These are phyloP conservation scores for Bombylius discolor DNA, from an alignment of 2,888 invertebrate genomes.

Conservation along the genomic window DNA sequence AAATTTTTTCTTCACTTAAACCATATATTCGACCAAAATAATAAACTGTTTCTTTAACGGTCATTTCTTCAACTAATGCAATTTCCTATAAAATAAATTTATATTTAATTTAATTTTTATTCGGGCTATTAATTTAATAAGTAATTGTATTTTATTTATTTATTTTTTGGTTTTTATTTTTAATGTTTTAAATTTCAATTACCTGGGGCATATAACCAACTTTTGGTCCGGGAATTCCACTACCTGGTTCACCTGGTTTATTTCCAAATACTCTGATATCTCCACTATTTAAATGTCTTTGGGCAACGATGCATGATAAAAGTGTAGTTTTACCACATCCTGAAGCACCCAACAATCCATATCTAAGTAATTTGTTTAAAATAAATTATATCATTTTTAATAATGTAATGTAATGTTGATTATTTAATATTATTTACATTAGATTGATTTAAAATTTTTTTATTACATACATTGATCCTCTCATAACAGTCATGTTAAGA, in stretches of 20 bases:
- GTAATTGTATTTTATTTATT: neutral
- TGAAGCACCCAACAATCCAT: conserved; percentile 77
- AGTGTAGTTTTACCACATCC: conserved; percentile 87
- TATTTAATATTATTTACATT: neutral
- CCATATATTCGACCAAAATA: conserved; percentile 82
- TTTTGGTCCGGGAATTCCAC: conserved; percentile 53
- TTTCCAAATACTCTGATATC: conserved; percentile 62
- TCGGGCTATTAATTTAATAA: neutral
- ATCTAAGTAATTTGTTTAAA: conserved; percentile 38
- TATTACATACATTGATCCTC: conserved; percentile 62
- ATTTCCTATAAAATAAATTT: conserved; percentile 46
- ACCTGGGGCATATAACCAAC: conserved; percentile 84
- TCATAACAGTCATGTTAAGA: conserved; percentile 59
- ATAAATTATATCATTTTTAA: neutral
- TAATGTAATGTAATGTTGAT: neutral
- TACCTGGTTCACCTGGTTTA: conserved; percentile 51
- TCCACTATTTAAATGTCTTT: conserved; percentile 58
- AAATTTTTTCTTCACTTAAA: conserved; percentile 49
- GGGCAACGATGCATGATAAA: conserved; percentile 70
- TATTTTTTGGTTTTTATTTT: too few relatives aligned
- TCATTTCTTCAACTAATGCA: conserved; percentile 64
- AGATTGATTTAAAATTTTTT: neutral
- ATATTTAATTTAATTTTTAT: neutral
- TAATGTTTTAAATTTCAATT: too few relatives aligned
- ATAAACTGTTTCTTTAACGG: conserved; percentile 67